Conservation (phyloP, 1,140 invertebrate genomes). For the Tetramorium simillimum region DNA sequence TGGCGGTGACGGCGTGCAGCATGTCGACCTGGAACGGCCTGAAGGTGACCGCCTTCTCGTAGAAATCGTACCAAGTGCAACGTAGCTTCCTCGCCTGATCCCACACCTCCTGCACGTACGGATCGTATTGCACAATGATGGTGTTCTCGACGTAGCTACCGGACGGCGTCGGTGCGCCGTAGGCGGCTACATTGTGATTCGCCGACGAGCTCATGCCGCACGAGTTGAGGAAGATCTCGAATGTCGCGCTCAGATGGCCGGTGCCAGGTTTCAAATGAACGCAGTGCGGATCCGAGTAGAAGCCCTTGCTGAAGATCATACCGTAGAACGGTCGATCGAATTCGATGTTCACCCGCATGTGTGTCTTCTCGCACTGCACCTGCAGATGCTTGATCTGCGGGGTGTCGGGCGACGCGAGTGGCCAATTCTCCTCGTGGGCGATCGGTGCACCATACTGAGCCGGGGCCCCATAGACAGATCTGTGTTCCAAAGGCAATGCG, state of each 20-base stretch:
- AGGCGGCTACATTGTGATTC: slow-evolving; percentile 92
- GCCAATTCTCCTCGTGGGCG: slow-evolving; percentile 92
- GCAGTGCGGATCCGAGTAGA: slow-evolving; percentile 96
- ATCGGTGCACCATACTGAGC: slow-evolving; percentile 87
- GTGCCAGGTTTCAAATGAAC: slow-evolving; percentile 96
- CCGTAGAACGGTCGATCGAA: slow-evolving; percentile 98
- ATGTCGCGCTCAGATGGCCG: slow-evolving; percentile 95
- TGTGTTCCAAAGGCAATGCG: slow-evolving; percentile 91
- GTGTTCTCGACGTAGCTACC: slow-evolving; percentile 98
- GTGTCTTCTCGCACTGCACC: slow-evolving; percentile 97
- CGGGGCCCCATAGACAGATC: slow-evolving; percentile 90
- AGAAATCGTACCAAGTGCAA: slow-evolving; percentile 98
- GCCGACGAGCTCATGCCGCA: slow-evolving; percentile 96
- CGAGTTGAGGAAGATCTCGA: slow-evolving; percentile 96
- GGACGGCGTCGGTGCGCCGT: slow-evolving; percentile 93
- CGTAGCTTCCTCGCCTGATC: slow-evolving; percentile 94
- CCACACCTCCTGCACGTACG: slow-evolving; percentile 97
- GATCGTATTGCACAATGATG: slow-evolving; percentile 97
- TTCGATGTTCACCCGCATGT: slow-evolving; percentile 97
- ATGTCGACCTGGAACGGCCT: slow-evolving; percentile 97
- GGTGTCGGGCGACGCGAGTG: slow-evolving; percentile 92
- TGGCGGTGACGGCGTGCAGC: slow-evolving; percentile 96
- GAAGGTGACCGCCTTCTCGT: slow-evolving; percentile 97
- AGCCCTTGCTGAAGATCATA: slow-evolving; percentile 97
- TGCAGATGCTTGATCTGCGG: slow-evolving; percentile 96